Base-by-base conservation (phyloP, 2,113 vertebrate species). In the Cichladusa arquata region DNA sequence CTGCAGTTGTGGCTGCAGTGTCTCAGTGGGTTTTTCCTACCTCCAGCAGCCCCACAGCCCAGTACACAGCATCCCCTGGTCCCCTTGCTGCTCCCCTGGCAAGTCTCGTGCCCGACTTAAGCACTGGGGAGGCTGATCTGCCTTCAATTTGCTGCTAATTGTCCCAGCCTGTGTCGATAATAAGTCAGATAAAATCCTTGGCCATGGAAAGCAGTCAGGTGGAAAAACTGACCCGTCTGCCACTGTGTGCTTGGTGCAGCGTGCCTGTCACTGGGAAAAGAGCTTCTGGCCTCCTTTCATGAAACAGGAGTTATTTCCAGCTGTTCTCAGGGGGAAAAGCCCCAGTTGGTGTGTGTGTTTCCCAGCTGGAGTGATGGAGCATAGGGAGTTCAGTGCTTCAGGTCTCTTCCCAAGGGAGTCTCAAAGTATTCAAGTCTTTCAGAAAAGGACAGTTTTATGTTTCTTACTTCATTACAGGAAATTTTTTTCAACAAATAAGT, bases 41-140 rank as follows among this genome's bases (percentile, higher is more conserved):
- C 77, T 47, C 20, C 45, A 33, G 51, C 66, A 29, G 40, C 61
- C 58, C 56, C 54, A 60, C 28, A 65, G 4, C 44, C 26, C 18
- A 8, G 7, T 2, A 1, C 12, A 15, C 40, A 15, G 26, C 44
- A 14, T 19, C 12, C 56, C 13, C 62, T 14, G 4, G 2, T 33
- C 62, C 45, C 6, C 1, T 13, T 5, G 34, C 47, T 58, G 5
- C 19, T 24, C 22, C 19, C 28, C 11, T n/a, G 25, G 12, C 28
- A 2, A 11, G 15, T 25, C 28, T 45, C 42, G 1, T 45, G 25
- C 44, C 34, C 12, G 38, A 20, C 12, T 81, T 44, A 38, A 7
- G 33, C 69, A 5, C 56, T 26, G 40, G 36, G 71, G 31, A 77
- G 45, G 26, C 42, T 53, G 31, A 26, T 65, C 29, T 83, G 57